These are phyloP conservation scores for Sclerurus mexicanus DNA, from an alignment of 2,113 vertebrate genomes.

Conservation along the genomic window DNA sequence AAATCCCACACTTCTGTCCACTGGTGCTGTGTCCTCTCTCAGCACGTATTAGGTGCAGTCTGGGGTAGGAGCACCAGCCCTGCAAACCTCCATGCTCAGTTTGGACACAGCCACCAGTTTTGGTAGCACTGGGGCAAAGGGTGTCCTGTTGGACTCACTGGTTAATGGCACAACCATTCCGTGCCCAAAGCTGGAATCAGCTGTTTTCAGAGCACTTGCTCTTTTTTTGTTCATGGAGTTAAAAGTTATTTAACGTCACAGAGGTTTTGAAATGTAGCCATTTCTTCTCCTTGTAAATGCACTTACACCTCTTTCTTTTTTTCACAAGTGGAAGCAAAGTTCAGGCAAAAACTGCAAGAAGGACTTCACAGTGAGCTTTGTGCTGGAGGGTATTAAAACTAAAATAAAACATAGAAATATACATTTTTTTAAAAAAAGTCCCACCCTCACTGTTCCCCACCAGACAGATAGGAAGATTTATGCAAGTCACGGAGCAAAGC, in stretches of 20 bases:
- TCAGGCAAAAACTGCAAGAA: not conserved
- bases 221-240: not conserved
- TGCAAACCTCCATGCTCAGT: not conserved
- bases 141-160: not conserved
- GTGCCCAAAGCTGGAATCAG: not conserved
- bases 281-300: not conserved
- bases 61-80: not conserved
- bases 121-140: not conserved
- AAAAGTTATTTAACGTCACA: not conserved
- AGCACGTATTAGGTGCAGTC: not conserved
- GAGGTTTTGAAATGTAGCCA: not conserved
- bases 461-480: not conserved
- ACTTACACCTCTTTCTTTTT: not conserved
- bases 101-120: not conserved
- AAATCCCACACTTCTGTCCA: not conserved
- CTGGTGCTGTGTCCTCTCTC: not conserved
- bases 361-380: not conserved
- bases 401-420: not conserved
- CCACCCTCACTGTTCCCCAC: not conserved
- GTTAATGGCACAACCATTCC: not conserved
- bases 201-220: not conserved
- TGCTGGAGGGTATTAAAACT: not conserved
- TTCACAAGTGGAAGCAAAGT: conserved; percentile 9
- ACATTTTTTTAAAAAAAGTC: not conserved
- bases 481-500: not conserved